Evolutionary conservation across 2,113 vertebrate species (phyloP).

Genomic region (Scortum barcoo): DNA sequence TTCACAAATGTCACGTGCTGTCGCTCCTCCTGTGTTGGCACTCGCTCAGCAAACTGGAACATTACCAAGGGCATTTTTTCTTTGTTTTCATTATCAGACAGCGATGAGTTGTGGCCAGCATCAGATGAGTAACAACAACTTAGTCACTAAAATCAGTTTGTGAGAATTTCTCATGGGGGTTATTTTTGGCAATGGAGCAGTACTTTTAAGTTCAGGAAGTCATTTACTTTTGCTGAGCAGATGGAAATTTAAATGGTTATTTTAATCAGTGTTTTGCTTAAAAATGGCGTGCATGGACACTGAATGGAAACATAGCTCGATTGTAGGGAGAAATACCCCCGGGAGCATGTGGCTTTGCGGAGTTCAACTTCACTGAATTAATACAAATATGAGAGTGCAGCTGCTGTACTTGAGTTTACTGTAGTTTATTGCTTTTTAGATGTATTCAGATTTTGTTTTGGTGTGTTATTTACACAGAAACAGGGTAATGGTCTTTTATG

Average conservation of each 20-base stretch:
- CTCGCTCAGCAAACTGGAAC: neutral
- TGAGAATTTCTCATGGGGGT: conserved; percentile 68
- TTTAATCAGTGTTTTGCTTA: conserved; percentile 28
- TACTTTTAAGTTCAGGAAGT: conserved; percentile 55
- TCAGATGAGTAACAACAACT: conserved; percentile 14
- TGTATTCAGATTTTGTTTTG: neutral
- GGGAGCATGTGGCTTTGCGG: conserved; percentile 8
- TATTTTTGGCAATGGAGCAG: conserved; percentile 62
- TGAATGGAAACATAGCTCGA: conserved; percentile 20
- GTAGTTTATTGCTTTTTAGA: conserved; percentile 22
- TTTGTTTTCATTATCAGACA: conserved; percentile 5
- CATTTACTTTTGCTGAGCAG: conserved; percentile 17
- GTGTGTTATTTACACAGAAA: neutral
- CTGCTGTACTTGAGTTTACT: conserved; percentile 24
- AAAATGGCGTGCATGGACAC: neutral
- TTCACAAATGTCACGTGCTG: conserved; percentile 23
- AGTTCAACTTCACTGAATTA: conserved; percentile 22
- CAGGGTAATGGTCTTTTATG: neutral
- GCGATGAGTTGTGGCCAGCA: neutral
- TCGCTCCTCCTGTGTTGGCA: conserved; percentile 3
- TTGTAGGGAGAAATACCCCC: neutral
- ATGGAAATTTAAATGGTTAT: conserved; percentile 56
- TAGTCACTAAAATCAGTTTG: neutral
- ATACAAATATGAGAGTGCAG: conserved; percentile 22
- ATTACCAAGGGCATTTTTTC: conserved; percentile 13